Percentiles rank a stretch among this genome's conserved stretches.
These are phyloP conservation scores for Nomada hirtipes DNA, from an alignment of 2,888 invertebrate species.

Conservation along the genomic window DNA sequence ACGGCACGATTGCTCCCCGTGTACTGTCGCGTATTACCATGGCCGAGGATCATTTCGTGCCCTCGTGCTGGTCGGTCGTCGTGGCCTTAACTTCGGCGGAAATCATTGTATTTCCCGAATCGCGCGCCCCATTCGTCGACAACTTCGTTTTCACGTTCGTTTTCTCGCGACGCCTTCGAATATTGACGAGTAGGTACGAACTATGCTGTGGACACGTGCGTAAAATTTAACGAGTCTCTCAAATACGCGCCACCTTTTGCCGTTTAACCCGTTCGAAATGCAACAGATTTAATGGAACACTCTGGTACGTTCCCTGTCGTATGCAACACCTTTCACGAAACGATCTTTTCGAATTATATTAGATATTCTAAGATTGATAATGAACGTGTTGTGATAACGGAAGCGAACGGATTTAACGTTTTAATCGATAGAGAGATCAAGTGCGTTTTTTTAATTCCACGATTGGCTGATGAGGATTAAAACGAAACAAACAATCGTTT, in stretches of 20 bases:
- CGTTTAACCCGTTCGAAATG: neutral
- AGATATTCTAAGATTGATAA: neutral
- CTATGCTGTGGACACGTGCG: conserved; percentile 49
- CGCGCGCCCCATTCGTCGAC: conserved; percentile 20
- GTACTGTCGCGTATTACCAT: neutral
- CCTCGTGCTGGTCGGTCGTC: conserved; percentile 8
- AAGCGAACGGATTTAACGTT: conserved; percentile 5
- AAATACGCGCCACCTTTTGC: neutral
- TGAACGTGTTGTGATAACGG: neutral
- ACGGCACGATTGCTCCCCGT: neutral
- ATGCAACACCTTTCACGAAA: neutral
- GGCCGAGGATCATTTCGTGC: neutral
- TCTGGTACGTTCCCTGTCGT: neutral
- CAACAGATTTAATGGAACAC: neutral
- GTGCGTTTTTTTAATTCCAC: neutral
- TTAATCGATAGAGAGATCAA: neutral
- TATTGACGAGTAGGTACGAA: conserved; percentile 75
- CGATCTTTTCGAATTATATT: neutral
- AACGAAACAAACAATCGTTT: neutral
- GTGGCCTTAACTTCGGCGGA: conserved; percentile 24
- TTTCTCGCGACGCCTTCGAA: conserved; percentile 61
- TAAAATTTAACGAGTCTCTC: conserved; percentile 53
- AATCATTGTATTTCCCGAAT: conserved; percentile 28
- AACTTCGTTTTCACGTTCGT: conserved; percentile 35
- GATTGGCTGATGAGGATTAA: neutral